Conservation (phyloP, 2,113 vertebrate genomes). For the Oreocharis arfaki region DNA sequence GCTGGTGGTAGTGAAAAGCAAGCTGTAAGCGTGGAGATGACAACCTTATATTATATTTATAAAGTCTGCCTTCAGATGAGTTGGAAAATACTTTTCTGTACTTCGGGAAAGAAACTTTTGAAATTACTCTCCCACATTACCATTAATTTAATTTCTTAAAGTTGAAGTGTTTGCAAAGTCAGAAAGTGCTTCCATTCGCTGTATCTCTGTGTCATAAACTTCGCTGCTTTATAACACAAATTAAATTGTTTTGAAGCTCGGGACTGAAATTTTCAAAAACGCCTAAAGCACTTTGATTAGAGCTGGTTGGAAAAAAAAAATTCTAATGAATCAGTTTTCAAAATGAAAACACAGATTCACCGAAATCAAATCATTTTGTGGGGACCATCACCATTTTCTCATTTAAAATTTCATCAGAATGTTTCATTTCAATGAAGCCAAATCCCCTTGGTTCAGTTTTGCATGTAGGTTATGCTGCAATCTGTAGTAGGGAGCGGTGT, state of each 20-base stretch:
- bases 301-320: background rate
- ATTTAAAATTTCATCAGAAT: constrained; percentile 13
- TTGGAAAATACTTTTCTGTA: constrained; percentile 44
- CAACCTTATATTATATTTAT: constrained; percentile 69
- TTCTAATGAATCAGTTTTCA: constrained; percentile 31
- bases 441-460: background rate
- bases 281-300: constrained; percentile 52
- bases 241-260: constrained; percentile 19
- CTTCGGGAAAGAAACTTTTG: constrained; percentile 44
- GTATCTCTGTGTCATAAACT: constrained; percentile 13
- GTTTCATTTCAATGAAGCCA: background rate
- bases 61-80: constrained; percentile 44
- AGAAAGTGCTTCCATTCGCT: background rate
- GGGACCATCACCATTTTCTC: background rate
- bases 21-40: constrained; percentile 1
- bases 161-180: constrained; percentile 45
- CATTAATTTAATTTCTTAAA: constrained; percentile 66
- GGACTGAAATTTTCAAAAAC: constrained; percentile 2
- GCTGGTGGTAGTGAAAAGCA: constrained; percentile 3
- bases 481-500: background rate
- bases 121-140: constrained; percentile 60
- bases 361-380: background rate
- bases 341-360: background rate
- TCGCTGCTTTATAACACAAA: background rate
- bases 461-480: fast-evolving